phyloP scores from a whole-genome alignment of 1,140 invertebrate genomes.

The Pachypeltis micranthus region DNA sequence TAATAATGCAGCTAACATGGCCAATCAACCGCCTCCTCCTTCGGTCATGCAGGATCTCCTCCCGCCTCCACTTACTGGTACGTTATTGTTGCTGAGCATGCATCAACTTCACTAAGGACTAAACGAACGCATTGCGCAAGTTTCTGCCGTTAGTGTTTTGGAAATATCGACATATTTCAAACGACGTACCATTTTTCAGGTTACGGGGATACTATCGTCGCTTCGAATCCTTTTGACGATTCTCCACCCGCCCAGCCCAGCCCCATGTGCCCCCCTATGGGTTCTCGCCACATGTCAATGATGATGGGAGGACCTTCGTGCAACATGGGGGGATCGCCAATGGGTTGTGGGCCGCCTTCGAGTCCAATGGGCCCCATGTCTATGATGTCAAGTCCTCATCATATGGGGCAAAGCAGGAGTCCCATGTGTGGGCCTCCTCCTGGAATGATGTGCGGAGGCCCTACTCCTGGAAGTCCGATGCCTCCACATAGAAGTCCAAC shows the following conservation, averaged over 20 bases:
- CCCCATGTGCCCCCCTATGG: constrained; percentile 35
- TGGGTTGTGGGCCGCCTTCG: constrained; percentile 36
- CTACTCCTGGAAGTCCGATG: constrained; percentile 36
- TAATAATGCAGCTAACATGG: constrained; percentile 32
- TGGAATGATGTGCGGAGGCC: constrained; percentile 27
- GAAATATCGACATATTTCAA: no score
- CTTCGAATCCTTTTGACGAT: constrained; percentile 92
- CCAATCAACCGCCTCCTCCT: constrained; percentile 35
- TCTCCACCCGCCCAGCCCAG: constrained; percentile 47
- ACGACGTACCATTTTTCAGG: constrained; percentile 33
- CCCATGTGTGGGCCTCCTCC: constrained; percentile 21
- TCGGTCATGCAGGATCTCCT: constrained; percentile 56
- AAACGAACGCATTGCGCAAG: no score
- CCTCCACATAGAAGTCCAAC: constrained; percentile 27
- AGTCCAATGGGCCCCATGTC: constrained; percentile 46
- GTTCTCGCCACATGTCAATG: constrained; percentile 45
- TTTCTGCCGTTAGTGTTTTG: no score
- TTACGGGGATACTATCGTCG: constrained; percentile 86
- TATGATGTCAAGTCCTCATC: constrained; percentile 51
- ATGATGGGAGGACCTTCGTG: constrained; percentile 40
- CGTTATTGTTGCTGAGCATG: no score
- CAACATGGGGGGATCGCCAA: constrained; percentile 39
- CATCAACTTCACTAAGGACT: no score
- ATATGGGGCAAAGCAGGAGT: constrained; percentile 33
- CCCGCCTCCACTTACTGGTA: constrained; percentile 63